Conservation (phyloP, 2,888 invertebrate species). For the Adela reaumurella region DNA sequence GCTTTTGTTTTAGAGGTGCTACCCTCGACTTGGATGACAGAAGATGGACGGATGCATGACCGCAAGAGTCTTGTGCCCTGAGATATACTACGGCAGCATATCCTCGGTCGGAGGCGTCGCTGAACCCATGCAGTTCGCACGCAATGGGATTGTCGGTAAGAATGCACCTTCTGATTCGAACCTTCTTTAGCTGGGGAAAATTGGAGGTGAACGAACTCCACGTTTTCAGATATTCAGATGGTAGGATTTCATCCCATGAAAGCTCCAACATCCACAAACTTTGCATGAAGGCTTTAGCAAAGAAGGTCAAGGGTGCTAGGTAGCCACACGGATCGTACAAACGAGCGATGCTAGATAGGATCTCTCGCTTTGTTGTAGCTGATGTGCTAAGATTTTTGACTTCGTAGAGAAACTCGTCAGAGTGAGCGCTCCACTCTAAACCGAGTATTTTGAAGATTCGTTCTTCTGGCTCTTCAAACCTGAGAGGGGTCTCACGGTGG, state of each 20-base stretch:
- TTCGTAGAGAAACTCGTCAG: constrained; percentile 4
- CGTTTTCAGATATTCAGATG: not conserved
- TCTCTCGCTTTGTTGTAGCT: constrained; percentile 5
- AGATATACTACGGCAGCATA: constrained; percentile 7
- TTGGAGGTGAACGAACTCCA: not conserved
- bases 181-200: not conserved
- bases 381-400: constrained; percentile 5
- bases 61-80: not conserved
- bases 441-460: constrained; percentile 10
- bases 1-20: constrained; percentile 5
- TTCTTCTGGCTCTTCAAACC: constrained; percentile 3
- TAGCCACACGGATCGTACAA: constrained; percentile 11
- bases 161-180: not conserved
- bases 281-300: not conserved
- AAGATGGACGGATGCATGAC: not conserved
- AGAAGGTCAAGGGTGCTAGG: constrained; percentile 7
- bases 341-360: constrained; percentile 8
- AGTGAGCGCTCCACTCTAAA: constrained; percentile 9
- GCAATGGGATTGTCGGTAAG: not conserved
- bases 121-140: constrained; percentile 9
- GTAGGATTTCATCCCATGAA: not conserved
- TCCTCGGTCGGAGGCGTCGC: constrained; percentile 8
- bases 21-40: constrained; percentile 8
- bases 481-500: constrained; percentile 5
- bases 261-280: not conserved